A percentile compares a stretch with the other conserved stretches of the same genome.
phyloP scores from a whole-genome alignment of 2,113 vertebrate genomes.

The Prochilodus magdalenae region DNA sequence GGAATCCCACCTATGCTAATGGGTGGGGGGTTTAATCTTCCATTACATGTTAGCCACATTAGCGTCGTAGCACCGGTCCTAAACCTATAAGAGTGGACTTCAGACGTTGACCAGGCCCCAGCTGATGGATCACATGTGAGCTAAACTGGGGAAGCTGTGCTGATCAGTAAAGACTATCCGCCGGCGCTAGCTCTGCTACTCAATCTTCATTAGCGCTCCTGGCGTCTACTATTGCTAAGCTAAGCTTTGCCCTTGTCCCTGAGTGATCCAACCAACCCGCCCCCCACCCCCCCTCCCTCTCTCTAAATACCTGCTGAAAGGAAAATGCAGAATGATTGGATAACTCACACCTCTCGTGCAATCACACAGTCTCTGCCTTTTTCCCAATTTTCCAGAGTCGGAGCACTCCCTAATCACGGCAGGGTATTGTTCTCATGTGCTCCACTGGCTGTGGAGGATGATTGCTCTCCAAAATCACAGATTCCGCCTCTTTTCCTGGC shows the following conservation, averaged over 20 bases:
- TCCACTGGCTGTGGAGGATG: background rate
- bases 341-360: slow-evolving; percentile 8
- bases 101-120: too few species aligned
- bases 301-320: background rate
- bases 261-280: background rate
- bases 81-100: too few species aligned
- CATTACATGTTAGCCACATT: too few species aligned
- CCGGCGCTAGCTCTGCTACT: background rate
- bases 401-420: background rate
- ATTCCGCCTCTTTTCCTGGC: background rate
- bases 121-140: too few species aligned
- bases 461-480: slow-evolving; percentile 6
- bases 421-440: slow-evolving; percentile 6
- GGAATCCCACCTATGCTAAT: too few species aligned
- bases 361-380: background rate
- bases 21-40: too few species aligned
- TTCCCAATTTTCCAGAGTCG: background rate
- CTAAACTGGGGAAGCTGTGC: too few species aligned
- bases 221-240: background rate
- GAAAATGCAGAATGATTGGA: slow-evolving; percentile 21
- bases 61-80: too few species aligned
- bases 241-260: background rate
- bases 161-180: background rate
- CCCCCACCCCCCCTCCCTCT: background rate
- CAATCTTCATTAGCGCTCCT: background rate